Evolutionary conservation across 2,797 vertebrate genomes (phyloP).

Genomic region (Argentina silus): DNA sequence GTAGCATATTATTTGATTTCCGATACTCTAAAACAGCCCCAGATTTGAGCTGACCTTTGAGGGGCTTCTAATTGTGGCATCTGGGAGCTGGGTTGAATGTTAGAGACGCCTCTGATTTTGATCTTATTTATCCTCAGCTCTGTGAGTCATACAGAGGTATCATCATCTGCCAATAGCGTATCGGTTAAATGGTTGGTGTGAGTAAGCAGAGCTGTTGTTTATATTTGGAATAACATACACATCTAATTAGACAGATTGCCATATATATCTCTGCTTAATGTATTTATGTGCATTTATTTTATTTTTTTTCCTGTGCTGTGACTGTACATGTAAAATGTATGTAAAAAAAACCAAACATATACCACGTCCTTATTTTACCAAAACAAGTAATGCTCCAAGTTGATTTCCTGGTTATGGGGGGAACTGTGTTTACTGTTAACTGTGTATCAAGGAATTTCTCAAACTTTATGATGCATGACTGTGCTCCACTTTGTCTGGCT

Average conservation of each 20-base stretch:
- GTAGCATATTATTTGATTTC: constrained; percentile 70
- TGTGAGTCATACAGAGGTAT: constrained; percentile 47
- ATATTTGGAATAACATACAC: no score
- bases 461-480: constrained; percentile 57
- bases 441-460: constrained; percentile 40
- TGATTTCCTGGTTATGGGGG: not conserved
- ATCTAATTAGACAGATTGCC: no score
- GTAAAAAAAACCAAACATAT: not conserved
- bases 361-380: not conserved
- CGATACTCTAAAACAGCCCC: constrained; percentile 53
- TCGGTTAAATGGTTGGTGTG: constrained; percentile 21
- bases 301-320: not conserved
- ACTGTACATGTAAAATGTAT: no score
- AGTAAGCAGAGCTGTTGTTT: no score
- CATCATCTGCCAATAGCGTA: constrained; percentile 58
- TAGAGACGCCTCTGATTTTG: constrained; percentile 27
- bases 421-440: constrained; percentile 48
- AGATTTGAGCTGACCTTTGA: constrained; percentile 69
- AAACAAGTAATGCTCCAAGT: not conserved
- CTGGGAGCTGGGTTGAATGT: constrained; percentile 56
- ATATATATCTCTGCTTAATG: no score
- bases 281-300: not conserved
- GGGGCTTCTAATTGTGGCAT: constrained; percentile 67
- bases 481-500: constrained; percentile 29
- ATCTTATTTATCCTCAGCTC: constrained; percentile 45